These are phyloP conservation scores for Bombus balteatus DNA, from an alignment of 1,140 invertebrate genomes.

Conservation along the genomic window DNA sequence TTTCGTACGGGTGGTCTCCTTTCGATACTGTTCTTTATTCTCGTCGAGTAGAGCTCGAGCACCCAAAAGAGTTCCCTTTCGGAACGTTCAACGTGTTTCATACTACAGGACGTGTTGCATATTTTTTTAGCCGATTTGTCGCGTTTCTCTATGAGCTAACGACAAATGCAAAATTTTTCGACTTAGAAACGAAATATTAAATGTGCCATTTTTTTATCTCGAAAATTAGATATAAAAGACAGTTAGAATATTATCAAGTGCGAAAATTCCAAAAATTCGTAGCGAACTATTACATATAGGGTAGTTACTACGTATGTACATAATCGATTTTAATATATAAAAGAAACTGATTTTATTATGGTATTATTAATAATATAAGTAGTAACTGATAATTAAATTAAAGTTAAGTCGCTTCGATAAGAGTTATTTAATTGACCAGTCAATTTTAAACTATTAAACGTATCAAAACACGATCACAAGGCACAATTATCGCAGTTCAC, in stretches of 20 bases:
- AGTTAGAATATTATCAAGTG: no score
- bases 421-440: neutral
- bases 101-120: neutral
- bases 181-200: neutral
- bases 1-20: slow-evolving; percentile 68
- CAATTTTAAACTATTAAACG: neutral
- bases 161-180: neutral
- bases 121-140: neutral
- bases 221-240: neutral
- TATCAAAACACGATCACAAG: neutral
- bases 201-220: neutral
- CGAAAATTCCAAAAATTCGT: no score
- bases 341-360: neutral
- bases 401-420: neutral
- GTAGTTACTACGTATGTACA: no score
- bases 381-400: neutral
- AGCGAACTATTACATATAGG: no score
- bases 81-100: neutral
- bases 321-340: neutral
- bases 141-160: no score
- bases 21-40: slow-evolving; percentile 57
- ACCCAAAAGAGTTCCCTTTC: slow-evolving; percentile 51
- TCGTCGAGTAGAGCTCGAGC: slow-evolving; percentile 50
- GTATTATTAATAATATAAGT: neutral
- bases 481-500: slow-evolving; percentile 7